Conservation (phyloP, 2,888 invertebrate species). For the Rhingia rostrata region DNA sequence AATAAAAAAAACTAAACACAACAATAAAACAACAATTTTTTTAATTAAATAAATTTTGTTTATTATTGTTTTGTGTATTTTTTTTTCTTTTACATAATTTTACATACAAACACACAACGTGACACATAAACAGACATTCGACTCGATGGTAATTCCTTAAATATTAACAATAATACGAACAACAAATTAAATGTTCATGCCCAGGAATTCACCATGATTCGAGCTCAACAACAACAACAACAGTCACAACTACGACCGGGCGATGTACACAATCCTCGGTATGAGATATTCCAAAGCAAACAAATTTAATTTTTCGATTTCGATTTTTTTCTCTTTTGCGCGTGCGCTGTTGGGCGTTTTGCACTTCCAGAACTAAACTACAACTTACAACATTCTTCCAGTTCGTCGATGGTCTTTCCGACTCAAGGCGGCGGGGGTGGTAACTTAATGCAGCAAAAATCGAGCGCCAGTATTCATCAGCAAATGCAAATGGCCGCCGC, state of each 20-base stretch:
- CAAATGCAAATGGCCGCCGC: slow-evolving; percentile 81
- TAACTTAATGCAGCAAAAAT: slow-evolving; percentile 83
- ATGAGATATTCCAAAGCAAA: slow-evolving; percentile 76
- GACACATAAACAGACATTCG: slow-evolving; percentile 84
- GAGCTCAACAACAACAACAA: slow-evolving; percentile 68
- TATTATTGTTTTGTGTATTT: slow-evolving; percentile 48
- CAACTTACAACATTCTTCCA: slow-evolving; percentile 83
- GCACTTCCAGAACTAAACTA: slow-evolving; percentile 82
- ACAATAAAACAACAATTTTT: slow-evolving; percentile 10
- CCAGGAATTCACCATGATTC: slow-evolving; percentile 93
- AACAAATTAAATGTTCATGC: slow-evolving; percentile 93
- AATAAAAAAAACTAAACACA: slow-evolving; percentile 22
- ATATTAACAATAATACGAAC: slow-evolving; percentile 67
- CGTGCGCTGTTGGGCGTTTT: slow-evolving; percentile 69
- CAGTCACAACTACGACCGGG: slow-evolving; percentile 75
- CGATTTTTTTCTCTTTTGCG: slow-evolving; percentile 64
- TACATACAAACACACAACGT: slow-evolving; percentile 2
- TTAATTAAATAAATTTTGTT: slow-evolving; percentile 21
- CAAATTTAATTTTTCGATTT: slow-evolving; percentile 75
- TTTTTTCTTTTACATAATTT: slow-evolving; percentile 41
- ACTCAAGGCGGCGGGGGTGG: slow-evolving; percentile 75
- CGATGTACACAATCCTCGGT: slow-evolving; percentile 80
- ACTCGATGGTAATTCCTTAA: slow-evolving; percentile 85
- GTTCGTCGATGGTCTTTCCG: slow-evolving; percentile 82
- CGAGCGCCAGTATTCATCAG: slow-evolving; percentile 85